Conservation (phyloP, 2,888 invertebrate genomes). For the Podotricha telesiphe region DNA sequence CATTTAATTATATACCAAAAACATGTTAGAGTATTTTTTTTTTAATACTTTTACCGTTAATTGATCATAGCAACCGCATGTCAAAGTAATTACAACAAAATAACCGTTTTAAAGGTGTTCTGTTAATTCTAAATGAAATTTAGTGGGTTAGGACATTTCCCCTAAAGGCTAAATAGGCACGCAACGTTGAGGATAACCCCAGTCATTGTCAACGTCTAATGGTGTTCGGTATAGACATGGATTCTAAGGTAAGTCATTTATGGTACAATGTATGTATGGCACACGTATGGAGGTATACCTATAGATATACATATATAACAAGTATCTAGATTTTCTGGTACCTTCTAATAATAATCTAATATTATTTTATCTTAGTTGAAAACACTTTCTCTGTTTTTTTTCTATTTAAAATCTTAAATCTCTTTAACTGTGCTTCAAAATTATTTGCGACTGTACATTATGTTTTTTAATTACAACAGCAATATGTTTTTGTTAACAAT, state of each 20-base stretch:
- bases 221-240: conserved; percentile 59
- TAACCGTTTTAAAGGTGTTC: conserved; percentile 16
- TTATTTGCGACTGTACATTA: too few species aligned
- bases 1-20: conserved; percentile 1
- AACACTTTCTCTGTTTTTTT: too few species aligned
- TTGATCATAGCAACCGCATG: not conserved
- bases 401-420: too few species aligned
- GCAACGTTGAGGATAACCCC: conserved; percentile 51
- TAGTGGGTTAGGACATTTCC: conserved; percentile 52
- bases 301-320: too few species aligned
- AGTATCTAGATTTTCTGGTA: too few species aligned
- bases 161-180: conserved; percentile 52
- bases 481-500: too few species aligned
- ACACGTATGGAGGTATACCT: too few species aligned
- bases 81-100: conserved; percentile 34
- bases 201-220: conserved; percentile 56
- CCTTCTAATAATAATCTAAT: too few species aligned
- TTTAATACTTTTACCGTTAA: conserved; percentile 16
- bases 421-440: too few species aligned
- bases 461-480: too few species aligned
- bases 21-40: not conserved
- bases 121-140: conserved; percentile 42
- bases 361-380: too few species aligned
- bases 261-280: not conserved
- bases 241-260: conserved; percentile 60